Percentiles rank a stretch among this genome's conserved stretches.
Conservation (phyloP, 2,888 invertebrate genomes). For the Drosophila yooni region DNA sequence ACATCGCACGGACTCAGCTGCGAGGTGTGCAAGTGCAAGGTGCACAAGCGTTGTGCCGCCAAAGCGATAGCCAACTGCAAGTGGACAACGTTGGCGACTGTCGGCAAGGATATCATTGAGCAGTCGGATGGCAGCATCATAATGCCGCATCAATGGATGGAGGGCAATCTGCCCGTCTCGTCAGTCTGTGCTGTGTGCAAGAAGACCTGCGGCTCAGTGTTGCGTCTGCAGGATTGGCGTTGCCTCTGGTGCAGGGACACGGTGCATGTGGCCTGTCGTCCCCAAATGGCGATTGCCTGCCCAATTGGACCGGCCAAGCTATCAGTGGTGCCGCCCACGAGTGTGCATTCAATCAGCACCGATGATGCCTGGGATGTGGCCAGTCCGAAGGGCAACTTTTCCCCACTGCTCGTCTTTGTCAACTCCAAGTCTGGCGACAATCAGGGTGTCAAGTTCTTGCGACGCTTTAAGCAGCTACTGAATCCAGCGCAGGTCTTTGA, state of each 20-base stretch:
- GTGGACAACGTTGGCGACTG: conserved; percentile 97
- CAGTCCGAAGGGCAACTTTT: conserved; percentile 87
- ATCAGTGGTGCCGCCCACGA: conserved; percentile 97
- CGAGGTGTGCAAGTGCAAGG: conserved; percentile 98
- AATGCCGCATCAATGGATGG: conserved; percentile 99
- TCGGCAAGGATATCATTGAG: conserved; percentile 97
- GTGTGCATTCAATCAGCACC: conserved; percentile 94
- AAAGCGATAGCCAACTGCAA: conserved; percentile 98
- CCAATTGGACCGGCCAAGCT: conserved; percentile 94
- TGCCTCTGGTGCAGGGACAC: conserved; percentile 98
- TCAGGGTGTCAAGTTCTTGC: conserved; percentile 97
- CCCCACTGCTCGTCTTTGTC: conserved; percentile 97
- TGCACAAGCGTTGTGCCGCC: conserved; percentile 97
- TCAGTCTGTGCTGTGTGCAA: conserved; percentile 97
- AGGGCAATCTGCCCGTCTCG: conserved; percentile 97
- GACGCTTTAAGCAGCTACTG: conserved; percentile 96
- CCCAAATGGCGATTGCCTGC: conserved; percentile 91
- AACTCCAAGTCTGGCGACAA: conserved; percentile 99
- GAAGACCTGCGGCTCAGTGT: conserved; percentile 97
- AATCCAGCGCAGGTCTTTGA: conserved; percentile 99
- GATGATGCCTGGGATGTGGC: conserved; percentile 97
- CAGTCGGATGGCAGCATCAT: conserved; percentile 95
- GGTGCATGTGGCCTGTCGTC: conserved; percentile 96
- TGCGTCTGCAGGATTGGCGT: conserved; percentile 97
- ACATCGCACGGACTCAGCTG: conserved; percentile 98